Evolutionary conservation across 2,888 invertebrate genomes (phyloP).

Genomic region (Latrodectus hesperus): DNA sequence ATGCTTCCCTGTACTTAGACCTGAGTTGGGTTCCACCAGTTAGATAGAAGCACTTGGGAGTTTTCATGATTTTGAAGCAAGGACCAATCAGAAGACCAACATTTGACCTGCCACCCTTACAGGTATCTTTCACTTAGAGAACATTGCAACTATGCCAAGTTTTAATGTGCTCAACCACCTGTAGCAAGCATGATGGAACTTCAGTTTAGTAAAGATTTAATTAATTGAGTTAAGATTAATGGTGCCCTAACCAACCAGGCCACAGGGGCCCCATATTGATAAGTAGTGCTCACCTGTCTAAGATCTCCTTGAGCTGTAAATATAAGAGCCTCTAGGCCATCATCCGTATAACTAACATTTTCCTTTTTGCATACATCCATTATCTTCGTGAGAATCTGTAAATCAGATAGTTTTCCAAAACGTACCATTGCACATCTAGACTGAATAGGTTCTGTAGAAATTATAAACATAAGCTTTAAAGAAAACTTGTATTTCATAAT

Average conservation of each 20-base stretch:
- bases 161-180: too few relatives aligned
- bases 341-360: conserved; percentile 86
- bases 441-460: conserved; percentile 89
- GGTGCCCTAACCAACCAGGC: background rate
- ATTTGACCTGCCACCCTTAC: too few relatives aligned
- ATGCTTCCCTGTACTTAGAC: too few relatives aligned
- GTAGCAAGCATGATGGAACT: too few relatives aligned
- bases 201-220: background rate
- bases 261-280: background rate
- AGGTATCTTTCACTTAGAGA: too few relatives aligned
- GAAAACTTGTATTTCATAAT: background rate
- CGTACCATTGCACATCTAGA: conserved; percentile 97
- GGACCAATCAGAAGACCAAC: too few relatives aligned
- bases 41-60: too few relatives aligned
- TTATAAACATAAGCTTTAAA: background rate
- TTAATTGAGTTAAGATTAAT: background rate
- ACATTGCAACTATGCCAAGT: too few relatives aligned
- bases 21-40: too few relatives aligned
- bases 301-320: conserved; percentile 99
- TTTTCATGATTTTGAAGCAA: too few relatives aligned
- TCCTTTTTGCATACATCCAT: conserved; percentile 84
- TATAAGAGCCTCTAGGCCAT: conserved; percentile 95
- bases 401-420: conserved; percentile 91
- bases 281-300: conserved; percentile 81
- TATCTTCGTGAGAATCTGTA: conserved; percentile 89